Evolutionary conservation across 2,888 invertebrate genomes (phyloP), one percentile per base, ranked within the genome.

Genomic region (Oeneis ivallda): DNA sequence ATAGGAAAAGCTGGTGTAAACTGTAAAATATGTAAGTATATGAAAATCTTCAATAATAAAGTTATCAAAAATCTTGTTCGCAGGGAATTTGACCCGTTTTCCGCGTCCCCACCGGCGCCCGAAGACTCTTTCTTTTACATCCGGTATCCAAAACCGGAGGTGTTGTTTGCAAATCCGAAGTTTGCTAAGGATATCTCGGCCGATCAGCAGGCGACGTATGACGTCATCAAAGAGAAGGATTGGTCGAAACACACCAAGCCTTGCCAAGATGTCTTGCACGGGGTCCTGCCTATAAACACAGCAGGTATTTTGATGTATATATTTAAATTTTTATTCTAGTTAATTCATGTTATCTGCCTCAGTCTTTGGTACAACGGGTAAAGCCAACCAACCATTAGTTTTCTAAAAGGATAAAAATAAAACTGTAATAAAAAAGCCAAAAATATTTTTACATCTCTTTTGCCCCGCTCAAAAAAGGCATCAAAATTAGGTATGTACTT

Each of bases 91-190:
- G 92, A 92, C 70, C 86, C 88, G 41, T 92, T 92, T 70, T 83
- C 91, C 39, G 79, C 80, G 72, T 96, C 96, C 17, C 96, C 96
- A 19, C 96, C 96, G 2, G 93, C 94, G 34, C 93, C 94, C 50
- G 96, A 96, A 82, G 96, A 96, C 77, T 94, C 94, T 61, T 96
- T 96, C 81, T 94, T 95, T 82, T 93, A 93, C 80, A 93, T 95
- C 73, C 93, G 94, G 60, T 95, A 95, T 79, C 94, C 94, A 13
- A 92, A 85, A 75, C 78, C 87, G 8, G 86, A 90, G 41, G 79
- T 74, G n/a, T 67, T 91, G 53, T 86, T 89, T 65, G 85, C 86
- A 15, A 84, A 85, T 65, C 67, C 80, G n/a, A 83, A 78, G 61
- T 56, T 77, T 8, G 78, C 79, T 57, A 76, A 80, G 43, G 83